Evolutionary conservation across 1,140 invertebrate genomes (phyloP).

Genomic region (Pygmarrhopalites habei): DNA sequence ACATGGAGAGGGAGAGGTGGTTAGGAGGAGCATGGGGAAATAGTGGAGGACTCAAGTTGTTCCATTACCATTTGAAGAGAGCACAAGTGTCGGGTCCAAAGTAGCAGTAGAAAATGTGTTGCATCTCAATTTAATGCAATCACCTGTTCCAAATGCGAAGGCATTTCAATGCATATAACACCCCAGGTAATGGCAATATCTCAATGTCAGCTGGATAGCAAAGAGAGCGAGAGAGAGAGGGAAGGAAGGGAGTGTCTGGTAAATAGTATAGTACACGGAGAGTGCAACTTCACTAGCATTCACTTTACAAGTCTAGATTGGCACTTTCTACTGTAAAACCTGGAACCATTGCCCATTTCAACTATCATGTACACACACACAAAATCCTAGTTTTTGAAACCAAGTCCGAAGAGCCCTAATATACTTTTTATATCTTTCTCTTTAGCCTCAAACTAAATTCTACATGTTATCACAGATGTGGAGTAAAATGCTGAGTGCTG

Average conservation of each 20-base stretch:
- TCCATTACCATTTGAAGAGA: conserved; percentile 1
- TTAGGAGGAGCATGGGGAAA: too few species aligned
- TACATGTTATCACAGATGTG: too few species aligned
- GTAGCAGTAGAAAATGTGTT: not conserved
- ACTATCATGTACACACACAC: not conserved
- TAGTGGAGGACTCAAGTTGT: not conserved
- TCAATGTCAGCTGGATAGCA: not conserved
- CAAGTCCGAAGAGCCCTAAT: too few species aligned
- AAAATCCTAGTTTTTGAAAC: too few species aligned
- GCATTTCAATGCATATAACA: too few species aligned
- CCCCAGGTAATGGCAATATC: not conserved
- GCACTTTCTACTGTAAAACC: not conserved
- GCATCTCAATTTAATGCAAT: conserved; percentile 9
- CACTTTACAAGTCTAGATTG: not conserved
- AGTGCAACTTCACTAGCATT: not conserved
- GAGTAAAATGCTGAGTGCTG: too few species aligned
- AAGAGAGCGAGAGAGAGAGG: too few species aligned
- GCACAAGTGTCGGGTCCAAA: not conserved
- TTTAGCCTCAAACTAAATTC: too few species aligned
- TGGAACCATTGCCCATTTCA: not conserved
- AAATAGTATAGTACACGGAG: not conserved
- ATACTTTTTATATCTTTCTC: too few species aligned
- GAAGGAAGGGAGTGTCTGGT: too few species aligned
- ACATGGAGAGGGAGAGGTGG: too few species aligned
- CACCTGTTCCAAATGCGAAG: conserved; percentile 6